Evolutionary conservation across 2,113 vertebrate species (phyloP), one percentile per base, ranked within the genome.

Genomic region (Coptodon rendalli): DNA sequence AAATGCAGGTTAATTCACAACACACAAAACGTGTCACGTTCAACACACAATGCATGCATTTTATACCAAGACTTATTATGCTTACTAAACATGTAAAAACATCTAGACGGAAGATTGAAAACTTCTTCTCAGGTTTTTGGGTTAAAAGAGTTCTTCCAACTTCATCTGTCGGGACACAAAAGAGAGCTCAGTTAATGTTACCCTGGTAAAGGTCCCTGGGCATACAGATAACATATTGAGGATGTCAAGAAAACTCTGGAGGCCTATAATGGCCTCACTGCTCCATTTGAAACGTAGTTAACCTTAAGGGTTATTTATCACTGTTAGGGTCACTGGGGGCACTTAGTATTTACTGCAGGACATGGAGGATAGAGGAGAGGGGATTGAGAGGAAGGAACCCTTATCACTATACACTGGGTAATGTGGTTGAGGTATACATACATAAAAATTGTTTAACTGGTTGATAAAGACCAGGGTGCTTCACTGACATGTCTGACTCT

Each of bases 271-370:
- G 93, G 93, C 87, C 94, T 93, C 92, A 84, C 92, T 92, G 94
- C 96, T 96, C 93, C 90, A 95, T 96, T 96, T 96, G 94, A 96
- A 96, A 97, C 83, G 85, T 94, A 91, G 95, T 96, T 96, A 95
- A 96, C 92, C 94, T 95, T 92, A 92, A 94, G 92, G 85, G 95
- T 95, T 96, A 96, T 96, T 96, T 95, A 96, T 96, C 94, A 95
- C 95, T 86, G 82, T 6, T 27, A 76, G 91, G 95, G 95, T 96
- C 95, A 95, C 87, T 14, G 82, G 92, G 94, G 93, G 89, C 91
- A 93, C 88, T 92, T 87, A 93, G 92, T 93, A 94, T 96, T 96
- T 96, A 96, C 93, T 94, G 92, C 95, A 93, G 95, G 93, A 95
- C 93, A 95, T 81, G 84, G 78, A 91, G 89, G 85, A 91, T 82